A percentile compares a stretch with the other conserved stretches of the same genome.
Conservation (phyloP, 2,888 invertebrate genomes). For the Pristionchus mayeri region DNA sequence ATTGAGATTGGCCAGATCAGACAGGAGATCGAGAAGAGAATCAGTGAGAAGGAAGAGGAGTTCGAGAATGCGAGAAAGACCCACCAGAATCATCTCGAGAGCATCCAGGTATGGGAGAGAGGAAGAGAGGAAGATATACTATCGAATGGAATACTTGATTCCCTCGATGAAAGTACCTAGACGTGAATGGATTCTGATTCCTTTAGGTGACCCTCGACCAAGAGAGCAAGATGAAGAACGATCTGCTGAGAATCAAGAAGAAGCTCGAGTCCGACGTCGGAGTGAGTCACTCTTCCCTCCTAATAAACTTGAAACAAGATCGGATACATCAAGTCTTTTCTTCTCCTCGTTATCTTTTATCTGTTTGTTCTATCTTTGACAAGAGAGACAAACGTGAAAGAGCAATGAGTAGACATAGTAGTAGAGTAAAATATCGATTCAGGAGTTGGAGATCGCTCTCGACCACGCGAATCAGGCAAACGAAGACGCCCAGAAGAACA, state of each 20-base stretch:
- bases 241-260: constrained; percentile 95
- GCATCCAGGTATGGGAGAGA: constrained; percentile 83
- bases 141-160: background rate
- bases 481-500: constrained; percentile 79
- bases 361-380: background rate
- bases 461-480: constrained; percentile 95
- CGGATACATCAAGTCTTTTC: background rate
- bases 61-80: constrained; percentile 91
- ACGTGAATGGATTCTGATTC: background rate
- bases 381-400: background rate
- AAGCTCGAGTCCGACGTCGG: constrained; percentile 95
- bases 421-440: background rate
- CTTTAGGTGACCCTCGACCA: constrained; percentile 95
- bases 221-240: constrained; percentile 81
- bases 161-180: too few relatives aligned
- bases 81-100: constrained; percentile 98
- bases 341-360: background rate
- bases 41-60: constrained; percentile 99
- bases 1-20: constrained; percentile 98
- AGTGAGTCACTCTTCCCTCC: constrained; percentile 60
- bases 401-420: background rate
- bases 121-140: background rate
- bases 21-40: constrained; percentile 98
- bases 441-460: constrained; percentile 95
- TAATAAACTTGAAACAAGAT: too few relatives aligned